Evolutionary conservation across 2,113 vertebrate genomes (phyloP), one percentile per base, ranked within the genome.

Genomic region (Xerus inauris): DNA sequence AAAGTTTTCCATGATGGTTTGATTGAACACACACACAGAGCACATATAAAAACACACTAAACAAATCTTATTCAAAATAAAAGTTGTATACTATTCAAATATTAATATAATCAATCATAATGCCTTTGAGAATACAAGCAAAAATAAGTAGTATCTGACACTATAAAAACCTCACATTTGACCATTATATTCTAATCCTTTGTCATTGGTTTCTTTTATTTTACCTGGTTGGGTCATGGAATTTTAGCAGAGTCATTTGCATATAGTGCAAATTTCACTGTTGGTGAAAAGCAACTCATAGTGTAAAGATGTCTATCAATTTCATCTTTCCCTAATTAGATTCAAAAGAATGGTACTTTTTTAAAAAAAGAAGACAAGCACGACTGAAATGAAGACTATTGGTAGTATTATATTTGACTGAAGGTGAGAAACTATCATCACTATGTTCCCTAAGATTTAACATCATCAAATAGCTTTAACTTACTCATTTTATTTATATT

Each of bases 401-500:
- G 10, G 35, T 71, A 86, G 32, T 49, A 13, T n/a, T 91, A 64
- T 14, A 49, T 47, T 77, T 65, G 62, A 95, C 45, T 71, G 26
- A 72, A 85, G 22, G 72, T 47, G 26, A 76, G 32, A 75, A 87
- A 71, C n/a, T n/a, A 79, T 24, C 24, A 84, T 7, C 32, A 51
- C 59, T 62, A 26, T 88, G 8, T 62, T 91, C 26, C 24, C 42
- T n/a, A 3, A 16, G 38, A 85, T 86, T 80, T 71, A 76, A 92
- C 80, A 73, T 83, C 45, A 76, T 90, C 35, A 64, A 88, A 51
- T 5, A 59, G 40, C 35, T 80, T 91, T 85, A 40, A 94, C 20
- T 38, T 77, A 42, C 16, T 92, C 72, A 38, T 88, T 92, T 88
- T 90, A 69, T 75, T 71, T 93, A 30, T 80, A 59, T 87, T 54